A percentile compares a stretch with the other conserved stretches of the same genome.
Conservation (phyloP, 2,888 invertebrate species). For the Drosophila prolongata region DNA sequence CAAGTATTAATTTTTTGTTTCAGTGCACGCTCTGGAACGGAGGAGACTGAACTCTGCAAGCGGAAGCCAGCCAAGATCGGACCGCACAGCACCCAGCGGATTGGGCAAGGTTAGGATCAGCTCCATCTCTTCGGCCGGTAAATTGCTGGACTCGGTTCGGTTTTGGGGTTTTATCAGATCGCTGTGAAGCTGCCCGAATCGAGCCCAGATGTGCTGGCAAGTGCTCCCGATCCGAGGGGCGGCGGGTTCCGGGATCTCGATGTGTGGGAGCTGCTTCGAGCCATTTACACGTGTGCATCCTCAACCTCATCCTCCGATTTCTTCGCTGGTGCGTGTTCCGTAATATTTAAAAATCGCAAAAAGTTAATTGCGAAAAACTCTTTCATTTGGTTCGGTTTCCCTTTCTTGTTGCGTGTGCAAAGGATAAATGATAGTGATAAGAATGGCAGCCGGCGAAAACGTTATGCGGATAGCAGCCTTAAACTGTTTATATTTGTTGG, state of each 20-base stretch:
- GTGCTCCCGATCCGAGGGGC: conserved; percentile 39
- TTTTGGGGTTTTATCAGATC: conserved; percentile 61
- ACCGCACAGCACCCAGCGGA: conserved; percentile 65
- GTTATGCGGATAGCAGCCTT: neutral
- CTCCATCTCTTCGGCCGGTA: conserved; percentile 23
- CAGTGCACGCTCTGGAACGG: neutral
- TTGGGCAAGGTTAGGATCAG: conserved; percentile 71
- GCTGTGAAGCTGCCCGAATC: conserved; percentile 50
- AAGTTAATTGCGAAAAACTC: conserved; percentile 76
- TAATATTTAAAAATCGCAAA: conserved; percentile 79
- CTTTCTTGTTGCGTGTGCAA: conserved; percentile 60
- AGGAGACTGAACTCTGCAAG: conserved; percentile 37
- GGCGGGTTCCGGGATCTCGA: conserved; percentile 4
- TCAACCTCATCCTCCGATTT: neutral
- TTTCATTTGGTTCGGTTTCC: conserved; percentile 21
- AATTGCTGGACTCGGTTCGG: conserved; percentile 38
- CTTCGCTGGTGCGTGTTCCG: conserved; percentile 67
- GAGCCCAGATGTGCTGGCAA: conserved; percentile 41
- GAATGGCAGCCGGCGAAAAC: conserved; percentile 3
- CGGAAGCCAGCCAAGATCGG: conserved; percentile 68
- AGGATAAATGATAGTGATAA: conserved; percentile 60
- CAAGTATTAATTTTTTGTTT: neutral
- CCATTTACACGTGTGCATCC: conserved; percentile 52
- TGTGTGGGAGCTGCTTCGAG: conserved; percentile 36
- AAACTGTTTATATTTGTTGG: neutral